phyloP scores from a whole-genome alignment of 2,797 vertebrate species.

The Hydrocynus forskahlii region DNA sequence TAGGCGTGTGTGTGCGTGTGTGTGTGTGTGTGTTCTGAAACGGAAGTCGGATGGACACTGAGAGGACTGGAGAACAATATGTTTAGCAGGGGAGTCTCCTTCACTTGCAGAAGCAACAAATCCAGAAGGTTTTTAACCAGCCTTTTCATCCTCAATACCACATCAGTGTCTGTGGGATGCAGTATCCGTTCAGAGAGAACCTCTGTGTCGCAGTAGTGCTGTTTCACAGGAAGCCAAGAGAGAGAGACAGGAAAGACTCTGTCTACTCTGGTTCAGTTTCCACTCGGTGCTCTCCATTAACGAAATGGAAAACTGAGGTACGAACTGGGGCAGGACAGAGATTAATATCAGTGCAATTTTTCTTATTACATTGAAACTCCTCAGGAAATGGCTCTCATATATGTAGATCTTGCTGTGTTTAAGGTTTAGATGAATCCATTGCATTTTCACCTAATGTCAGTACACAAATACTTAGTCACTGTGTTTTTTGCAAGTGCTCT shows the following conservation, averaged over 20 bases:
- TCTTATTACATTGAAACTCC: conserved; percentile 25
- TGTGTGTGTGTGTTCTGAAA: too few relatives aligned
- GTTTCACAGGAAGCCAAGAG: conserved; percentile 52
- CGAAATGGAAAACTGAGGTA: conserved; percentile 53
- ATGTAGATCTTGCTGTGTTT: not conserved
- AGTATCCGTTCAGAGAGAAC: conserved; percentile 39
- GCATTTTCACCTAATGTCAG: not conserved
- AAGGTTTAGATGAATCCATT: not conserved
- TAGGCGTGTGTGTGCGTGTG: not conserved
- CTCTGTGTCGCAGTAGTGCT: conserved; percentile 39
- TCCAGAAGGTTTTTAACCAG: conserved; percentile 6
- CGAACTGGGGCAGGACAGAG: conserved; percentile 52
- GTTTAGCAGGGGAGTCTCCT: not conserved
- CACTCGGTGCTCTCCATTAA: conserved; percentile 51
- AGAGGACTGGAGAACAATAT: too few relatives aligned
- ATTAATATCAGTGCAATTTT: conserved; percentile 44
- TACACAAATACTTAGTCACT: not conserved
- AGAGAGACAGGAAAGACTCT: conserved; percentile 50
- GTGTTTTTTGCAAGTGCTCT: not conserved
- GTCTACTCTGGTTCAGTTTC: conserved; percentile 47
- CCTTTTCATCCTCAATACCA: not conserved
- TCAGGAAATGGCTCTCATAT: not conserved
- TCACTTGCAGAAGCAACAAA: not conserved
- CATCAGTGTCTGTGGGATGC: conserved; percentile 30
- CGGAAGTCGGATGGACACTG: not conserved